Conservation (phyloP, 1,140 invertebrate genomes). For the Eumeta japonica region DNA sequence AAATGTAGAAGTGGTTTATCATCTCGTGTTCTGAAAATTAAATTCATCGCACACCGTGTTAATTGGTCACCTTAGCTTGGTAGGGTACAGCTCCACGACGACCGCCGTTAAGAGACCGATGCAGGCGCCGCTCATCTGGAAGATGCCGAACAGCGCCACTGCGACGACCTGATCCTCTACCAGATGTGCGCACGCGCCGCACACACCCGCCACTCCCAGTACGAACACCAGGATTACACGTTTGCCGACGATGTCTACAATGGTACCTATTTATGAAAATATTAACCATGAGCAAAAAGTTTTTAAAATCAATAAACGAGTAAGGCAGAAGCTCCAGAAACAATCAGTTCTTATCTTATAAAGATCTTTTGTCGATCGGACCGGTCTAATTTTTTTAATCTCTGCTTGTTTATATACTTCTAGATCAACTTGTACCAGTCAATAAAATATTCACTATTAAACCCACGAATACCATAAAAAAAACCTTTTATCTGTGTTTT, state of each 20-base stretch:
- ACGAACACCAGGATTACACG: slow-evolving; percentile 35
- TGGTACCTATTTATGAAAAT: no score
- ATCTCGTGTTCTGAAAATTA: not conserved
- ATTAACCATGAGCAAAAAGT: no score
- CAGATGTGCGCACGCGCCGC: slow-evolving; percentile 30
- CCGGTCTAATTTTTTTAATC: no score
- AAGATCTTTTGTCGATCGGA: no score
- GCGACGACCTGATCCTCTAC: slow-evolving; percentile 27
- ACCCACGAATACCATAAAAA: no score
- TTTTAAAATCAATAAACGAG: no score
- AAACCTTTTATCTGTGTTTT: no score
- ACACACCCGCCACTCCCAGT: slow-evolving; percentile 26
- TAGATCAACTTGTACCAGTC: no score
- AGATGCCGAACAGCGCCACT: slow-evolving; percentile 39
- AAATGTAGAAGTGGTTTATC: not conserved
- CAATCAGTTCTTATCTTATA: no score
- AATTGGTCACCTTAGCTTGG: slow-evolving; percentile 33
- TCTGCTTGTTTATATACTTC: no score
- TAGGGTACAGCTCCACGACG: slow-evolving; percentile 46
- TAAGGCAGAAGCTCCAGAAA: no score
- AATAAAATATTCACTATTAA: no score
- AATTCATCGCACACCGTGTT: not conserved
- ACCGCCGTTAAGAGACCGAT: slow-evolving; percentile 51
- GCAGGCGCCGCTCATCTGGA: slow-evolving; percentile 48
- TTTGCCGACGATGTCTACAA: slow-evolving; percentile 46